Evolutionary conservation across 2,888 invertebrate species (phyloP), one percentile per base, ranked within the genome.

Genomic region (Amiota minor): DNA sequence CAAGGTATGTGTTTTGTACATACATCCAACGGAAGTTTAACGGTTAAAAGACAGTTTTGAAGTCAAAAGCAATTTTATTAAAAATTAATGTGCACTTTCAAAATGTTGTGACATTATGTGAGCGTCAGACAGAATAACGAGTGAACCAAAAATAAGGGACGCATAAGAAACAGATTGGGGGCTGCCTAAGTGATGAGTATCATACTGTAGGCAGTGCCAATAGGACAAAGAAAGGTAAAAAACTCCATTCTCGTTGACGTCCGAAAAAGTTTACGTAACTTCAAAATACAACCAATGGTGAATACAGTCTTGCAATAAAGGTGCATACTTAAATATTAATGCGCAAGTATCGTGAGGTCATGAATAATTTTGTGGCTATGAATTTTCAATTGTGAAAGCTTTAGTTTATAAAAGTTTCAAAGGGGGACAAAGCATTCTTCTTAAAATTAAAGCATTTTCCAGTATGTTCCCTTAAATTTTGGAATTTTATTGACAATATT

Each of bases 331-430:
- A 86, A 83, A 83, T 81, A 83, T 83, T 83, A 83, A 83, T 86
- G 80, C 80, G 56, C 70, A 79, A 77, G 82, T 75, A 72, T 76
- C 79, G 73, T 72, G 80, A 85, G 81, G 80, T 80, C 86, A 86
- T 86, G 86, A 86, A 87, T 86, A 86, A 82, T 82, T 84, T 87
- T 84, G 85, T 87, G 82, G 86, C 88, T 87, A 88, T 87, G 87
- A 87, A 87, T 88, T 87, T 86, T 83, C 85, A 87, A 85, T 83
- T 76, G 78, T 75, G 61, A 50, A 23, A 69, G 20, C 62, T 69
- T 49, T 55, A 49, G 67, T 62, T 70, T 74, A 68, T 61, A 76
- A 74, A 79, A 79, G 81, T 82, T 62, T 75, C 45, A 70, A 75
- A 14, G 23, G 11, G 23, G 12, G 64, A 64, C 18, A 18, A 11